These are phyloP conservation scores for Drosophila tripunctata DNA, from an alignment of 2,888 invertebrate species.

Conservation along the genomic window DNA sequence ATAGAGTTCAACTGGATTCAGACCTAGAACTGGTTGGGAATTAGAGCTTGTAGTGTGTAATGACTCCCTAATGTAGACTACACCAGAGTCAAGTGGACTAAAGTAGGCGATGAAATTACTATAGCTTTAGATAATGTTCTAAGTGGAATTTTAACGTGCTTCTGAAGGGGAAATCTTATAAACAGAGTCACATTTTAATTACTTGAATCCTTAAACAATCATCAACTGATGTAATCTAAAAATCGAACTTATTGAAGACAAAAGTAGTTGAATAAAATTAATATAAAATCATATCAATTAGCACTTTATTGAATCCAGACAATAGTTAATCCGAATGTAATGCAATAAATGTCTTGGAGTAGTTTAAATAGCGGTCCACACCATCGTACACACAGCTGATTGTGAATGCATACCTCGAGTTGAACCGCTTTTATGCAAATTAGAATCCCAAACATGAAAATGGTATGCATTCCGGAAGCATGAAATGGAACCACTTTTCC, in stretches of 20 bases:
- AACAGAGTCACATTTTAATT: too few species aligned
- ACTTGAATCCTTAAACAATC: too few species aligned
- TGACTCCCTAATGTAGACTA: not conserved
- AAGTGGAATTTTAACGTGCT: too few species aligned
- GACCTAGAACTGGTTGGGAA: not conserved
- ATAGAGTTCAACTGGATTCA: not conserved
- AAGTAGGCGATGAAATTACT: too few species aligned
- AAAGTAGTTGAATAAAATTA: too few species aligned
- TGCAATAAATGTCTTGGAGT: not conserved
- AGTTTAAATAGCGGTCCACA: conserved; percentile 1
- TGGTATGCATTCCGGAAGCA: conserved; percentile 20
- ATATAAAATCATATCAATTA: not conserved
- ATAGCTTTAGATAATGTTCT: too few species aligned
- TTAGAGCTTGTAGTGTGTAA: not conserved
- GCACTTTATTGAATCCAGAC: not conserved
- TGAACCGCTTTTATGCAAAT: conserved; percentile 37
- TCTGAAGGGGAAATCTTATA: too few species aligned
- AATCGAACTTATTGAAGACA: too few species aligned
- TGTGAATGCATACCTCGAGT: conserved; percentile 1
- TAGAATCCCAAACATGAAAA: conserved; percentile 23
- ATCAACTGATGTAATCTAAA: too few species aligned
- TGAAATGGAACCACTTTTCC: conserved; percentile 27
- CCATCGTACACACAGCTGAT: conserved; percentile 6
- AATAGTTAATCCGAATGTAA: not conserved
- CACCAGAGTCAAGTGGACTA: not conserved